phyloP scores from a whole-genome alignment of 2,113 vertebrate genomes.

The Haemorhous mexicanus region DNA sequence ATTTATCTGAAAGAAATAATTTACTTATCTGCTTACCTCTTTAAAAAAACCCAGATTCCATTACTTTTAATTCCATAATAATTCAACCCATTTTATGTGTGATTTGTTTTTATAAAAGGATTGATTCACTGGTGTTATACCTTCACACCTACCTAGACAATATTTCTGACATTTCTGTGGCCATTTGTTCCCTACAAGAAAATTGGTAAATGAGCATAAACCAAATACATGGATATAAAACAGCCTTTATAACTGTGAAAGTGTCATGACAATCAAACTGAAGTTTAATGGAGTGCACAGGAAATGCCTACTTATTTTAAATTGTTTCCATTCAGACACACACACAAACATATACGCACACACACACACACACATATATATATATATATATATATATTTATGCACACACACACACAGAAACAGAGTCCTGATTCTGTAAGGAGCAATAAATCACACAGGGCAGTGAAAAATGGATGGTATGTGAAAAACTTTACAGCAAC shows the following conservation, averaged over 20 bases:
- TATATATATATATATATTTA: not conserved
- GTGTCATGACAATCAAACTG: not conserved
- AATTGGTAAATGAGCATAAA: slow-evolving; percentile 53
- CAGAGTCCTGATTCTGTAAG: not conserved
- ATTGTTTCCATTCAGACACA: not conserved
- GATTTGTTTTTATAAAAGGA: slow-evolving; percentile 15
- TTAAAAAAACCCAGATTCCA: not conserved
- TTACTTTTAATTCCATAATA: not conserved
- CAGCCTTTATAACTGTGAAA: not conserved
- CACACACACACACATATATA: not conserved
- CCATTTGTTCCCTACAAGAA: slow-evolving; percentile 95
- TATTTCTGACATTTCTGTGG: slow-evolving; percentile 90
- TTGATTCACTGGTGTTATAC: not conserved
- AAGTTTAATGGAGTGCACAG: not conserved
- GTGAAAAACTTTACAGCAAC: not conserved
- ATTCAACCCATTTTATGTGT: not conserved
- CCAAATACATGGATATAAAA: not conserved
- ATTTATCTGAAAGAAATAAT: not conserved
- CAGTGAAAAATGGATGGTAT: not conserved
- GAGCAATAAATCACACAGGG: not conserved
- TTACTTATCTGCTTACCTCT: not conserved
- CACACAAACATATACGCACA: not conserved
- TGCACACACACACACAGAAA: not conserved
- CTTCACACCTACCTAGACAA: slow-evolving; percentile 89
- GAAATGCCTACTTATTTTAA: not conserved